Base-by-base conservation (phyloP, 2,888 invertebrate genomes). In the Diploptera punctata region DNA sequence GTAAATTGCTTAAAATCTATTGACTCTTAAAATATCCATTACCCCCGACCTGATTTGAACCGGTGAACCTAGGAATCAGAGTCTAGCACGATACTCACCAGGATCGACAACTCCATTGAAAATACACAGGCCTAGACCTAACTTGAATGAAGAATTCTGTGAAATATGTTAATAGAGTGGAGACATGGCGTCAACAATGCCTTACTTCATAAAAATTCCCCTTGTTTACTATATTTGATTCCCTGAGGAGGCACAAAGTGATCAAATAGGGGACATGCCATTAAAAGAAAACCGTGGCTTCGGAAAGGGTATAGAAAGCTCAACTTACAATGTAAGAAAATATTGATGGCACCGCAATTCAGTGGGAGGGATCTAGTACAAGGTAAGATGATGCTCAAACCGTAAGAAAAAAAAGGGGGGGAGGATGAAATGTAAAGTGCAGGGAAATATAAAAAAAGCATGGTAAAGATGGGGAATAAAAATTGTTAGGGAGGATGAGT, bases 361-460 rank as follows among this genome's bases (percentile, higher is more conserved):
- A 7, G 33, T 54, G 16, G 16, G 24, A 18, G 44, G 65, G 26
- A 26, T 62, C 2, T 44, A 67, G 68, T 67, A 67, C 52, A 54
- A 65, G 44, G 65, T 65, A 65, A 65, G 43, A 65, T 47, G 65
- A 47, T 44, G 65, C 65, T 65, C 70, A 44, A 38, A n/a, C 44
- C 24, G 61, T n/a, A n/a, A n/a, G n/a, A n/a, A n/a, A n/a, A n/a
- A n/a, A 9, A 52, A 65, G 57, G 69, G 67, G 52, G 19, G 70
- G 72, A 52, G 69, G 38, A 19, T 26, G 69, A 67, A 70, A 29
- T 68, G 52, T 72, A 71, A 73, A 74, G 71, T 70, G 74, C 69
- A 43, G 18, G 68, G 67, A 16, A 33, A n/a, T 31, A 68, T 62
- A 68, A 47, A 44, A 68, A 68, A 65, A 69, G n/a, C n/a, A n/a